These are phyloP conservation scores for Drosophila burlai DNA, from an alignment of 1,140 invertebrate genomes.

Conservation along the genomic window DNA sequence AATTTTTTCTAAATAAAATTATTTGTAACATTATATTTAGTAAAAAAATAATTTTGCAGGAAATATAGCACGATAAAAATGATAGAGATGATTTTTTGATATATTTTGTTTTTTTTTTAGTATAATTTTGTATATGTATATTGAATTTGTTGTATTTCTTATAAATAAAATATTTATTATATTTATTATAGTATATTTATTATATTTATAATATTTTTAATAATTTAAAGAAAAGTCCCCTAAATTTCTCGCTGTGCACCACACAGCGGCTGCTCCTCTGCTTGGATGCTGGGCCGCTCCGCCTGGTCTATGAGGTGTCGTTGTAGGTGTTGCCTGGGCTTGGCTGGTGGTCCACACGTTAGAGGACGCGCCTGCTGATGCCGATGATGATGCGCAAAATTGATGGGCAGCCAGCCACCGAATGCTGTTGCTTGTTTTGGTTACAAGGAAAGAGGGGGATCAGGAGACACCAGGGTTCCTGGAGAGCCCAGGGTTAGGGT, in stretches of 20 bases:
- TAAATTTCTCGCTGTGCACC: constrained; percentile 7
- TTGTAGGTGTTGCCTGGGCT: constrained; percentile 75
- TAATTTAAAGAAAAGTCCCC: too few relatives aligned
- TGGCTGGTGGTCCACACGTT: constrained; percentile 78
- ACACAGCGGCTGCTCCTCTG: constrained; percentile 6
- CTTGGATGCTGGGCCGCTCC: constrained; percentile 12
- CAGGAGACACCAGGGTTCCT: neutral
- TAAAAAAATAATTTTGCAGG: too few relatives aligned
- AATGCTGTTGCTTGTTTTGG: constrained; percentile 33
- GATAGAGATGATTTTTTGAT: too few relatives aligned
- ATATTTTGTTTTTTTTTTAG: too few relatives aligned
- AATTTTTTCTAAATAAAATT: too few relatives aligned
- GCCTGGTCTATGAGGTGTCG: constrained; percentile 74
- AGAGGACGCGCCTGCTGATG: constrained; percentile 55
- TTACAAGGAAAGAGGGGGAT: neutral
- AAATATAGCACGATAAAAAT: too few relatives aligned
- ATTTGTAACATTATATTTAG: too few relatives aligned
- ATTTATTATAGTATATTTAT: neutral
- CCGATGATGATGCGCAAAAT: constrained; percentile 76
- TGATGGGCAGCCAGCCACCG: constrained; percentile 69
- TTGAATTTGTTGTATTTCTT: too few relatives aligned
- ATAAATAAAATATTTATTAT: neutral
- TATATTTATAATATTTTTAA: neutral
- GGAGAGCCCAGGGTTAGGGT: neutral
- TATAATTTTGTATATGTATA: too few relatives aligned